Base-by-base conservation (phyloP, 1,140 invertebrate genomes). In the Mya arenaria region DNA sequence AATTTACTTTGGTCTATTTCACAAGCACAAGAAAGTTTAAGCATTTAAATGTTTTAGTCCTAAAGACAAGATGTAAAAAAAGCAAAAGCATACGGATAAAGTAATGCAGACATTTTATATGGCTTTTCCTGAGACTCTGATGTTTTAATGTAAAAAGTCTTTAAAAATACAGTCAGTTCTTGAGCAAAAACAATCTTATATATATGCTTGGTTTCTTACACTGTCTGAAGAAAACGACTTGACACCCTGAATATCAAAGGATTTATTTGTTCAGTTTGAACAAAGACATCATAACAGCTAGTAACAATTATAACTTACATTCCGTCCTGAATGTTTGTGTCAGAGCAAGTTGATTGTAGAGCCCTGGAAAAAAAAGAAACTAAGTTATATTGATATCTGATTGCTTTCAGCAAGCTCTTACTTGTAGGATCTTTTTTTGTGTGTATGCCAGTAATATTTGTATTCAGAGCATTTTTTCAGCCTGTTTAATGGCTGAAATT, bases 281-380 rank as follows among this genome's bases (percentile, higher is more conserved):
- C 10, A 34, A 15, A 4, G 48, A 63, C n/a, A 1, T 36, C 19
- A 17, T 17, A 19, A 10, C 4, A 19, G 32, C 4, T 30, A 60
- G 39, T 34, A n/a, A 1, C 55, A 41, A 30, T 25, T 79, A 30
- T 15, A 19, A 88, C 85, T 87, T 84, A 88, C 87, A 88, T 88
- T 83, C 75, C 83, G 82, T 84, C 87, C 68, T 69, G 65, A n/a
- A 62, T 23, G 4, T 63, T 39, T 44, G 66, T 30, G 13, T 60
- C 65, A 63, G 66, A n/a, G 39, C 37, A 65, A 52, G 68, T 36
- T 48, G 77, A 75, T 74, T 63, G 71, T 58, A 28, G 72, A 72
- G 36, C 72, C 68, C 80, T 80, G 77, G 74, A 85, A 85, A 23
- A 80, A 69, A 62, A 13, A 62, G 36, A 37, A 63, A 71, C 4